Conservation (phyloP, 1,140 invertebrate species). For the Arctopsyche grandis region DNA sequence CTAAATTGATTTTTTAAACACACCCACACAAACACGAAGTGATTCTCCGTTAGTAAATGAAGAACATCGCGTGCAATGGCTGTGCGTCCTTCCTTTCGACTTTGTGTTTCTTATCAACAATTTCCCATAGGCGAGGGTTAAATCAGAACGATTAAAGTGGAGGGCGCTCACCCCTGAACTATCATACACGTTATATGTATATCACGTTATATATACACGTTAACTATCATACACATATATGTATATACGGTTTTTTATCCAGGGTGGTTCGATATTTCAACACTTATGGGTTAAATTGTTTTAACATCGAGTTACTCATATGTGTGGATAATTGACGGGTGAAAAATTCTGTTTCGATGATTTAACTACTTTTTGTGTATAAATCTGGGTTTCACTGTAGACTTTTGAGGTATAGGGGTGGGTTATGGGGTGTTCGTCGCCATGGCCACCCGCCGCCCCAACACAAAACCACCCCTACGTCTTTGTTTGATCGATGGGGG, state of each 20-base stretch:
- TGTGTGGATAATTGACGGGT: background rate
- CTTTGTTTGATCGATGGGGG: constrained; percentile 14
- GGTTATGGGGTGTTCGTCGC: constrained; percentile 1
- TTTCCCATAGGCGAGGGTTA: constrained; percentile 4
- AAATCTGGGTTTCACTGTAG: background rate
- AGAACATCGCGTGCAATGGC: background rate
- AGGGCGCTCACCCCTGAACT: background rate
- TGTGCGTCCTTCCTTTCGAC: background rate
- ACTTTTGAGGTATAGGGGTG: background rate
- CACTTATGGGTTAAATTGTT: background rate
- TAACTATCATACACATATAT: background rate
- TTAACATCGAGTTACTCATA: too few species aligned
- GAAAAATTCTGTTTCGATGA: background rate
- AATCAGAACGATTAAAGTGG: background rate
- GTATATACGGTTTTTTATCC: background rate
- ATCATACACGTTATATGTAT: background rate
- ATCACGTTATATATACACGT: background rate
- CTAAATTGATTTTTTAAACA: background rate
- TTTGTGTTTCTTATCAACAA: constrained; percentile 17
- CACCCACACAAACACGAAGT: background rate
- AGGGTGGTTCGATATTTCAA: background rate
- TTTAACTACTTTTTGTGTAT: background rate
- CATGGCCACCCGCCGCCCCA: background rate
- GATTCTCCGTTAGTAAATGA: background rate
- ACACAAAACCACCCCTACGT: constrained; percentile 20